phyloP scores from a whole-genome alignment of 2,113 vertebrate genomes.

The Eleginops maclovinus region DNA sequence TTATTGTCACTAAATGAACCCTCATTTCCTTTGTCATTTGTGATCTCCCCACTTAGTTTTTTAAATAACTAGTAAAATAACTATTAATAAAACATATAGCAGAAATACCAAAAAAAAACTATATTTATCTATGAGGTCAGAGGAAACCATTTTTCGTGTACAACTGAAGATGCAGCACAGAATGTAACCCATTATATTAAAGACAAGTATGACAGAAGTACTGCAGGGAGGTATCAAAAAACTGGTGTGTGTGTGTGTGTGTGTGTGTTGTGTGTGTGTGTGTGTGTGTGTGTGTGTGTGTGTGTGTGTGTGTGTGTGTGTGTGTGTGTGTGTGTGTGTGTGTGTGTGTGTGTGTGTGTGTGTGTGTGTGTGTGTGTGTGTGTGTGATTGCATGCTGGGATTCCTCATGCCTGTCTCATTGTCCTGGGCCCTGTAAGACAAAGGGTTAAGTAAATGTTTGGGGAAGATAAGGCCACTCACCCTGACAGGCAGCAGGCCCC shows the following conservation, averaged over 20 bases:
- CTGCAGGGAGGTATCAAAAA: constrained; percentile 48
- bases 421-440: constrained; percentile 86
- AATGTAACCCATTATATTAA: constrained; percentile 28
- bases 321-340: constrained; percentile 34
- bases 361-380: constrained; percentile 49
- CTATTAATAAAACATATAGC: not conserved
- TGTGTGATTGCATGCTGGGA: constrained; percentile 61
- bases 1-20: not conserved
- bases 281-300: constrained; percentile 35
- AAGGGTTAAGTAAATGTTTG: constrained; percentile 92
- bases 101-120: not conserved
- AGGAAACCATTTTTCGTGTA: not conserved
- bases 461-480: constrained; percentile 88
- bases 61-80: too few relatives aligned
- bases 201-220: constrained; percentile 26
- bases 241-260: constrained; percentile 34
- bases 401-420: constrained; percentile 80
- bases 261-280: constrained; percentile 35
- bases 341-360: constrained; percentile 40
- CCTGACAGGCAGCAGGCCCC: constrained; percentile 89
- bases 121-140: not conserved
- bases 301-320: not conserved
- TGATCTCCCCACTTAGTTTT: not conserved
- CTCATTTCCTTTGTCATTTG: not conserved
- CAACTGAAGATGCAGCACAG: constrained; percentile 12